Evolutionary conservation across 2,888 invertebrate genomes (phyloP), one percentile per base, ranked within the genome.

Genomic region (Stenodera caucasica): DNA sequence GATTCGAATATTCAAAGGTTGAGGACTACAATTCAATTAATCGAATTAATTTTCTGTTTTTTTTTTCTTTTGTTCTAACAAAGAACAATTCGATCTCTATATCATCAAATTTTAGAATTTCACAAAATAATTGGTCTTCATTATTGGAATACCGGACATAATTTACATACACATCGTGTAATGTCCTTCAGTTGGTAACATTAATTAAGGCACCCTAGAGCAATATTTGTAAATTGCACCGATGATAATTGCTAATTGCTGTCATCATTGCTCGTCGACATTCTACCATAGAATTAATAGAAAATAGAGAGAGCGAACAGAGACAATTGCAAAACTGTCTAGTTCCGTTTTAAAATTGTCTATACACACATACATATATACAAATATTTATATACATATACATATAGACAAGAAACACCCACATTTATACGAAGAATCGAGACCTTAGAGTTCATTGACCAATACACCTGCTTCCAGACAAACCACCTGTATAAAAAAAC

Each of bases 401-500:
- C 12, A 33, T 33, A 33, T 33, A 33, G 2, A 33, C 7, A 7
- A 37, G 14, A 6, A 15, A n/a, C 37, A 37, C 37, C 37, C 37
- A 37, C 37, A 15, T 15, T 15, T 15, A 7, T 14, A 15, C 7
- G n/a, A 14, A 37, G 37, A 15, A 14, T 37, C 6, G 14, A 37
- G 15, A 37, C 15, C 15, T 15, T 37, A 8, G 5, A 37, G 37
- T 37, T 37, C 37, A 37, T 8, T 9, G 37, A 37, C 37, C 37
- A 15, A n/a, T 37, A 37, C 37, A 37, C 37, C 37, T 37, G 37
- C 37, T 15, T 37, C 37, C 37, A 37, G 14, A 8, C 14, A 14
- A 37, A 37, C 37, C 37, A 37, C 37, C 37, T 37, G 37, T 37
- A 37, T 15, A 37, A 37, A 37, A n/a, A n/a, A n/a, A n/a, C 37